Evolutionary conservation across 2,888 invertebrate genomes (phyloP).

Genomic region (Cosmorhoe ocellata): DNA sequence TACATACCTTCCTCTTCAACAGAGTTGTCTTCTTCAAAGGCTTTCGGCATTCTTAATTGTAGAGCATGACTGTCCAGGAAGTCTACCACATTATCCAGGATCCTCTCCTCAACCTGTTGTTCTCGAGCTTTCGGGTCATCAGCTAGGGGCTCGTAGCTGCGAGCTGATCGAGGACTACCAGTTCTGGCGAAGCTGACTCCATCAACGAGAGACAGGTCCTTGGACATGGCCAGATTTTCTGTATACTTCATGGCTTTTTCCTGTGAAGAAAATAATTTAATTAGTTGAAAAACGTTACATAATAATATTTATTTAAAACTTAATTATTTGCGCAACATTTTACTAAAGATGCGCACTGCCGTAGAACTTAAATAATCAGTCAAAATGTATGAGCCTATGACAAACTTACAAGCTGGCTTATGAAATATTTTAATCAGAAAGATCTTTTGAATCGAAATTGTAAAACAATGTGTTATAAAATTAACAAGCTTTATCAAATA

Average conservation of each 20-base stretch:
- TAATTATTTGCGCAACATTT: too few relatives aligned
- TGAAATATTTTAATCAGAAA: too few relatives aligned
- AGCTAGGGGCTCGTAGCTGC: conserved; percentile 71
- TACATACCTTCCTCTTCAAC: conserved; percentile 74
- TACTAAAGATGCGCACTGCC: too few relatives aligned
- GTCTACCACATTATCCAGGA: conserved; percentile 72
- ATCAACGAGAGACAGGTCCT: conserved; percentile 66
- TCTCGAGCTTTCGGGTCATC: conserved; percentile 72
- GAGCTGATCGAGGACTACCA: conserved; percentile 68
- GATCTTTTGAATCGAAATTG: too few relatives aligned
- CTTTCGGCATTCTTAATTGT: conserved; percentile 73
- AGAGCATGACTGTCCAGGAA: conserved; percentile 71
- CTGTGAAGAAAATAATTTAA: conserved; percentile 42
- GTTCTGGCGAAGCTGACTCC: conserved; percentile 70
- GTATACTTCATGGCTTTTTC: conserved; percentile 77
- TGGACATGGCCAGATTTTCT: conserved; percentile 71
- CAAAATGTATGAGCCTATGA: too few relatives aligned
- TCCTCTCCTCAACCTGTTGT: conserved; percentile 69
- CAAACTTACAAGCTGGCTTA: too few relatives aligned
- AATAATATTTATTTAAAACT: too few relatives aligned
- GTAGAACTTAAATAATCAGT: too few relatives aligned
- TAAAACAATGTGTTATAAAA: too few relatives aligned
- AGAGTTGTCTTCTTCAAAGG: conserved; percentile 70
- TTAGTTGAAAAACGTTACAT: background rate
- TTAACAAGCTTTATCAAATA: too few relatives aligned